phyloP scores from a whole-genome alignment of 2,888 invertebrate species.

The Ophion ventricosus region DNA sequence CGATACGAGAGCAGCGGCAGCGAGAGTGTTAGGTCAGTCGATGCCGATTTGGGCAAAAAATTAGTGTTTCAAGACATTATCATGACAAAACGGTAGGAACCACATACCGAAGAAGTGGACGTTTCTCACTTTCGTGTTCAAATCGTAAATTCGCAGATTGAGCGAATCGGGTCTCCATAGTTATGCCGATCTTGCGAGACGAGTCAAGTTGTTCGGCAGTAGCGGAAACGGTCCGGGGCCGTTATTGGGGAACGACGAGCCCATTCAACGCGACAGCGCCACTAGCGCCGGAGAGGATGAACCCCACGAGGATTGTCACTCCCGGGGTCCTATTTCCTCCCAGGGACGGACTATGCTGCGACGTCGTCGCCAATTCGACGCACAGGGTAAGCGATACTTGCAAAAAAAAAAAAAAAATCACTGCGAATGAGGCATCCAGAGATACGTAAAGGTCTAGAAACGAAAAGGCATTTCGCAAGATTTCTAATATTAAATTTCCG shows the following conservation, averaged over 20 bases:
- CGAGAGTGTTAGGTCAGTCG: slow-evolving; percentile 79
- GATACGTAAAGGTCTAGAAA: neutral
- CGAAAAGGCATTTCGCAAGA: neutral
- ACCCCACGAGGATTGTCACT: slow-evolving; percentile 76
- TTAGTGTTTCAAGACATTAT: neutral
- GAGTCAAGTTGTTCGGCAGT: slow-evolving; percentile 79
- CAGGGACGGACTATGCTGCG: slow-evolving; percentile 80
- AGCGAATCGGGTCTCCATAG: slow-evolving; percentile 79
- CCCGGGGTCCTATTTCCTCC: slow-evolving; percentile 73
- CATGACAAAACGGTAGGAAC: neutral
- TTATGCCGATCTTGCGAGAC: slow-evolving; percentile 78
- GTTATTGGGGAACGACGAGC: slow-evolving; percentile 78
- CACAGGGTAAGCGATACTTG: slow-evolving; percentile 76
- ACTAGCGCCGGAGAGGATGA: slow-evolving; percentile 82
- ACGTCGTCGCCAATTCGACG: slow-evolving; percentile 80
- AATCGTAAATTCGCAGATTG: slow-evolving; percentile 70
- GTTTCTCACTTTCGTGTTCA: neutral
- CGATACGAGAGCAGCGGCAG: slow-evolving; percentile 82
- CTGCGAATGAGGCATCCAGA: neutral
- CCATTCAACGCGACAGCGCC: slow-evolving; percentile 81
- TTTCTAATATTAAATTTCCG: neutral
- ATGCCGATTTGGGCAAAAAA: neutral
- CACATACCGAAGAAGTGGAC: neutral
- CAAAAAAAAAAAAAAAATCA: neutral
- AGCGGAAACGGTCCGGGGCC: slow-evolving; percentile 72